Evolutionary conservation across 2,888 invertebrate genomes (phyloP).

Genomic region (Prosopocoilus inquinatus): DNA sequence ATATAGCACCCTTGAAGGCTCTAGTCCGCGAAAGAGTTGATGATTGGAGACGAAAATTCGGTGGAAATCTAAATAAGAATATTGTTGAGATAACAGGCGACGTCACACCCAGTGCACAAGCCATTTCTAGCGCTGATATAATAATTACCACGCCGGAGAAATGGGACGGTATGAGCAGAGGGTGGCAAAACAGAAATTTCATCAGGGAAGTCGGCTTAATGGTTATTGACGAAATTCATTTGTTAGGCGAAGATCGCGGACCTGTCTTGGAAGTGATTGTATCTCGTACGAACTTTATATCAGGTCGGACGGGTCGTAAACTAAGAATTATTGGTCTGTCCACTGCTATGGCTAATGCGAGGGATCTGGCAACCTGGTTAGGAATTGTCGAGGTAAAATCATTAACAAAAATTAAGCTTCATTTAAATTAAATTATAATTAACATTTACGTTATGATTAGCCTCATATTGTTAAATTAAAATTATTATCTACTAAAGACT

Average conservation of each 20-base stretch:
- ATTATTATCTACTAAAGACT: too few relatives aligned
- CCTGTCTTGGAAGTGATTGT: constrained; percentile 96
- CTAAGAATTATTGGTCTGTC: constrained; percentile 93
- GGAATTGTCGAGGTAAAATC: constrained; percentile 68
- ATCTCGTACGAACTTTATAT: constrained; percentile 94
- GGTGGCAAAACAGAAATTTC: constrained; percentile 96
- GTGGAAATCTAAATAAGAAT: constrained; percentile 68
- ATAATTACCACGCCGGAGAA: constrained; percentile 99
- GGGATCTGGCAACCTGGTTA: constrained; percentile 95
- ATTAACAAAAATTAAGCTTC: background rate
- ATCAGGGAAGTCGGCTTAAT: constrained; percentile 88
- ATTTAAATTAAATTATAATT: background rate
- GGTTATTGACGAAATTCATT: constrained; percentile 97
- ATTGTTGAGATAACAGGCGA: constrained; percentile 97
- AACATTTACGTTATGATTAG: too few relatives aligned
- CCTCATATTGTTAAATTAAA: too few relatives aligned
- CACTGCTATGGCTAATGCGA: constrained; percentile 96
- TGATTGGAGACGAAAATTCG: constrained; percentile 88
- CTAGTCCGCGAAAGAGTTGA: constrained; percentile 93
- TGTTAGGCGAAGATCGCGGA: constrained; percentile 87
- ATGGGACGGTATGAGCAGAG: constrained; percentile 98
- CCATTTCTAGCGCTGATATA: constrained; percentile 81
- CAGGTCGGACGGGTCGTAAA: constrained; percentile 78
- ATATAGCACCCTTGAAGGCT: constrained; percentile 98
- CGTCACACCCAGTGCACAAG: constrained; percentile 80